phyloP scores from a whole-genome alignment of 2,888 invertebrate species.

The Syrista parreyssii region DNA sequence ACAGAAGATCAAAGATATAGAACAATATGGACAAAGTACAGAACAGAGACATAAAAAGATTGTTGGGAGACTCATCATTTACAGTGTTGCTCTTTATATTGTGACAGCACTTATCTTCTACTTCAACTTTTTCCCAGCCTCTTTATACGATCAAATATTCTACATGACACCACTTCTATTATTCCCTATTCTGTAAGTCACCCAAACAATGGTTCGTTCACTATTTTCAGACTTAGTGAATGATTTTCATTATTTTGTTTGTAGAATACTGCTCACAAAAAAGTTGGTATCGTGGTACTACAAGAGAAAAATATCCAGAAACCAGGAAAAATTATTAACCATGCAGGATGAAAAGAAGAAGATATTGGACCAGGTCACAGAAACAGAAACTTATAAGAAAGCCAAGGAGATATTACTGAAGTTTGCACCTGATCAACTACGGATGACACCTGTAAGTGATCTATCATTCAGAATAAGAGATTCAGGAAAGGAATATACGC shows the following conservation, averaged over 20 bases:
- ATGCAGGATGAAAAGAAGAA: constrained; percentile 86
- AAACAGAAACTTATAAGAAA: constrained; percentile 96
- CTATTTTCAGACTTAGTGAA: constrained; percentile 7
- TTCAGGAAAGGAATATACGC: constrained; percentile 4
- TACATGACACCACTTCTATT: constrained; percentile 83
- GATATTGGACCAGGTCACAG: constrained; percentile 95
- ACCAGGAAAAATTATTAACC: constrained; percentile 77
- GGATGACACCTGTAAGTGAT: constrained; percentile 56
- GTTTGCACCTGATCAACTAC: constrained; percentile 77
- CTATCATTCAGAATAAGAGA: not conserved
- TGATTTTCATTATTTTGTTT: constrained; percentile 16
- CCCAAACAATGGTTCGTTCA: constrained; percentile 20
- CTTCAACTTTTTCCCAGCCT: constrained; percentile 83
- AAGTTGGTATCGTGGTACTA: constrained; percentile 90
- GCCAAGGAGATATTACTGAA: constrained; percentile 90
- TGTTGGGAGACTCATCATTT: constrained; percentile 80
- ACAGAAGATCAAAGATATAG: constrained; percentile 81
- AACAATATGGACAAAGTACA: constrained; percentile 82
- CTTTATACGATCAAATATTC: constrained; percentile 78
- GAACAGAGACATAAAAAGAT: constrained; percentile 85
- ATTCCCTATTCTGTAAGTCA: constrained; percentile 86
- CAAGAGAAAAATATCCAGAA: constrained; percentile 82
- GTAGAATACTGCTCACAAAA: constrained; percentile 82
- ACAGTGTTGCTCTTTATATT: constrained; percentile 78
- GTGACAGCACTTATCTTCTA: constrained; percentile 80